A percentile compares a stretch with the other conserved stretches of the same genome.
phyloP scores from a whole-genome alignment of 2,888 invertebrate species.

The Micropterix aruncella region DNA sequence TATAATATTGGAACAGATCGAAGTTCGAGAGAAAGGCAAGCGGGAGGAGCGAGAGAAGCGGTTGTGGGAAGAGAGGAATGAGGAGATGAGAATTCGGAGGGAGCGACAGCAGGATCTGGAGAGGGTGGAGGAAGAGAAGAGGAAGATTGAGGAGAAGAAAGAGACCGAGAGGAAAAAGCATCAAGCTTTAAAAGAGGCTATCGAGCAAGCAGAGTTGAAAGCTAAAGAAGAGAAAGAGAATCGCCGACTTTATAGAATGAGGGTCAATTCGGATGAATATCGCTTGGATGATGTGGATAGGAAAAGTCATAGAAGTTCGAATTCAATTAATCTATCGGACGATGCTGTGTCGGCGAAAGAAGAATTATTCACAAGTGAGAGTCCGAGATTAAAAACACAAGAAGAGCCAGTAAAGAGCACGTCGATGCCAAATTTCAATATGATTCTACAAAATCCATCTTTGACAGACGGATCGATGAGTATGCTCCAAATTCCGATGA shows the following conservation, averaged over 20 bases:
- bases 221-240: slow-evolving; percentile 54
- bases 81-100: slow-evolving; percentile 61
- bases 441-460: not conserved
- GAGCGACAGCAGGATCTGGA: slow-evolving; percentile 58
- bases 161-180: slow-evolving; percentile 58
- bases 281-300: not conserved
- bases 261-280: not conserved
- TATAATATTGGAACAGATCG: slow-evolving; percentile 71
- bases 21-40: slow-evolving; percentile 63
- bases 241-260: slow-evolving; percentile 12
- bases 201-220: slow-evolving; percentile 63
- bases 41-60: slow-evolving; percentile 63
- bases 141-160: slow-evolving; percentile 49
- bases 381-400: slow-evolving; percentile 20
- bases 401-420: slow-evolving; percentile 29
- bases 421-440: not conserved
- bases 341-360: too few species aligned
- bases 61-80: slow-evolving; percentile 63
- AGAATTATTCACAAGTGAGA: slow-evolving; percentile 19
- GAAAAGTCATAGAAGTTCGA: not conserved
- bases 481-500: slow-evolving; percentile 31
- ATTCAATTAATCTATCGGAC: slow-evolving; percentile 10
- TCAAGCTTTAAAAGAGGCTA: slow-evolving; percentile 60
- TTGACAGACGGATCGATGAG: slow-evolving; percentile 28
- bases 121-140: slow-evolving; percentile 58